Conservation (phyloP, 2,888 invertebrate species). For the Cephus nigrinus region DNA sequence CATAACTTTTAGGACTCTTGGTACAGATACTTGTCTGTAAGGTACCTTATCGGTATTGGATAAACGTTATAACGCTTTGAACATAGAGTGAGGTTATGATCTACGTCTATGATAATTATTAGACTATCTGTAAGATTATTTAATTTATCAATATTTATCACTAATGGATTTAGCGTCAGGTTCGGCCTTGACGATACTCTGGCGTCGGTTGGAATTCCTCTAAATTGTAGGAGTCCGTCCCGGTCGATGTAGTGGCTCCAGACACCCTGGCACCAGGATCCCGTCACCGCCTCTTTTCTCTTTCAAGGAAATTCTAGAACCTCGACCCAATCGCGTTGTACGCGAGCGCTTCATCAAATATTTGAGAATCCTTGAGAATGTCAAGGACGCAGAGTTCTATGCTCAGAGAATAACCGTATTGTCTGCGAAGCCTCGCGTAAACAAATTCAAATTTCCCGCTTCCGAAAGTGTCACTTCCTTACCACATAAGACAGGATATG, state of each 20-base stretch:
- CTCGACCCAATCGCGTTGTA: not conserved
- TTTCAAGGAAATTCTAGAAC: not conserved
- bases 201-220: not conserved
- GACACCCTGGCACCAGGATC: slow-evolving; percentile 45
- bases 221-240: not conserved
- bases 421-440: not conserved
- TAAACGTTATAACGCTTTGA: not conserved
- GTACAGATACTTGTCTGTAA: not conserved
- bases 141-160: not conserved
- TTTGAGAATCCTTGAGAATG: not conserved
- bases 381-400: not conserved
- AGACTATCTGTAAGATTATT: not conserved
- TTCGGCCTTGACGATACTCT: not conserved
- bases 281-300: not conserved
- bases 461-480: not conserved
- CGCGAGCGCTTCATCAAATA: not conserved
- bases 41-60: not conserved
- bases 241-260: slow-evolving; percentile 53
- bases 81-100: not conserved
- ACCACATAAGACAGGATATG: not conserved
- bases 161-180: not conserved
- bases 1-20: too few relatives aligned
- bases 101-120: too few relatives aligned
- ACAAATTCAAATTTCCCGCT: not conserved
- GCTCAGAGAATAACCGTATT: not conserved